These are phyloP conservation scores for Charina bottae DNA, from an alignment of 2,113 vertebrate species.

Conservation along the genomic window DNA sequence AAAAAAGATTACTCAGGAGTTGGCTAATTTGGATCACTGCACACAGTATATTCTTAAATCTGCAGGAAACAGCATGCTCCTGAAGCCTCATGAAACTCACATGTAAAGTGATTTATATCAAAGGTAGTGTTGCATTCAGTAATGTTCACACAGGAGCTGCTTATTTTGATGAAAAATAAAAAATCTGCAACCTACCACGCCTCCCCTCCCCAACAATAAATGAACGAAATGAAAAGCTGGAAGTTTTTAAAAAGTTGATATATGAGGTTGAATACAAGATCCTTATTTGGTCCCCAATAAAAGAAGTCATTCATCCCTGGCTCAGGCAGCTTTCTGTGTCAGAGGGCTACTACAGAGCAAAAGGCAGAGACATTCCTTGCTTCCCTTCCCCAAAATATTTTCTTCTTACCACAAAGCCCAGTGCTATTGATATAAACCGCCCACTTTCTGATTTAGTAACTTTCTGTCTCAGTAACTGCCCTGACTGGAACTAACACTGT, in stretches of 20 bases:
- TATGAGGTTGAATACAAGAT: constrained; percentile 30
- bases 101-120: constrained; percentile 36
- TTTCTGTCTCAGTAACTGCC: not conserved
- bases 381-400: not conserved
- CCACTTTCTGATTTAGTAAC: not conserved
- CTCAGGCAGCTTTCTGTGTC: not conserved
- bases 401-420: not conserved
- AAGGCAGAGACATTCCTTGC: not conserved
- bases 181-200: constrained; percentile 34
- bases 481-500: too few species aligned
- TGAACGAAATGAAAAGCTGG: constrained; percentile 42
- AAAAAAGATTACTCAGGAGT: not conserved
- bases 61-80: constrained; percentile 15
- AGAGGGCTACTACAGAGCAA: not conserved
- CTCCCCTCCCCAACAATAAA: constrained; percentile 6
- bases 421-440: not conserved
- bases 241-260: constrained; percentile 43
- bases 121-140: constrained; percentile 21
- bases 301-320: constrained; percentile 10
- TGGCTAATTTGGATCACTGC: not conserved
- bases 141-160: constrained; percentile 13
- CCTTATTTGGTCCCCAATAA: constrained; percentile 13
- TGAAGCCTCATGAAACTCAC: not conserved
- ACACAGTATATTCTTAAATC: not conserved
- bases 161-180: constrained; percentile 45